Percentiles rank a stretch among this genome's conserved stretches.
phyloP scores from a whole-genome alignment of 2,113 vertebrate genomes.

The Synchiropus splendidus region DNA sequence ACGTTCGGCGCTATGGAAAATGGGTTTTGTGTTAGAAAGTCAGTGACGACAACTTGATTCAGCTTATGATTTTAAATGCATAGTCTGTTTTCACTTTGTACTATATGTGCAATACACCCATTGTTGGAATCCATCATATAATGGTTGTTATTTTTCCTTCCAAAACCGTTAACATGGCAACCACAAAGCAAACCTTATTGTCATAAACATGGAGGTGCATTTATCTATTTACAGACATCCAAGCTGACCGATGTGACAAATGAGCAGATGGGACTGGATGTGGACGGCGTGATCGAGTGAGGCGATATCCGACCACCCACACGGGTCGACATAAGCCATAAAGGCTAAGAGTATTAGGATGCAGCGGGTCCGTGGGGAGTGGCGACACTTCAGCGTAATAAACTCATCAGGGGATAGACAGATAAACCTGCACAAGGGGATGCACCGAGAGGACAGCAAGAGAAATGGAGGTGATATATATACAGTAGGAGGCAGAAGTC shows the following conservation, averaged over 20 bases:
- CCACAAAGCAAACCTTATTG: too few species aligned
- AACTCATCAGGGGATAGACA: conserved; percentile 60
- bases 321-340: conserved; percentile 55
- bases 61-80: too few species aligned
- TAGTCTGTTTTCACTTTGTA: too few species aligned
- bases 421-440: conserved; percentile 60
- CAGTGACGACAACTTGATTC: too few species aligned
- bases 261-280: conserved; percentile 60
- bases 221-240: too few species aligned
- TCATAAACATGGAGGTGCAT: too few species aligned
- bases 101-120: too few species aligned
- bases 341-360: conserved; percentile 58
- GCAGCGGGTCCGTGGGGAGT: conserved; percentile 49
- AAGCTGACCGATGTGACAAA: conserved; percentile 40
- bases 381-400: conserved; percentile 62
- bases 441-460: conserved; percentile 37
- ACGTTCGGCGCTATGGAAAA: too few species aligned
- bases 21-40: too few species aligned
- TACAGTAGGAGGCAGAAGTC: conserved; percentile 7
- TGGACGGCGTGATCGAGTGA: conserved; percentile 57
- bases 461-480: conserved; percentile 9
- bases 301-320: conserved; percentile 59
- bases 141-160: too few species aligned
- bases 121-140: too few species aligned
- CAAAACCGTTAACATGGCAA: too few species aligned